Evolutionary conservation across 2,888 invertebrate species (phyloP).

Genomic region (Aromia moschata): DNA sequence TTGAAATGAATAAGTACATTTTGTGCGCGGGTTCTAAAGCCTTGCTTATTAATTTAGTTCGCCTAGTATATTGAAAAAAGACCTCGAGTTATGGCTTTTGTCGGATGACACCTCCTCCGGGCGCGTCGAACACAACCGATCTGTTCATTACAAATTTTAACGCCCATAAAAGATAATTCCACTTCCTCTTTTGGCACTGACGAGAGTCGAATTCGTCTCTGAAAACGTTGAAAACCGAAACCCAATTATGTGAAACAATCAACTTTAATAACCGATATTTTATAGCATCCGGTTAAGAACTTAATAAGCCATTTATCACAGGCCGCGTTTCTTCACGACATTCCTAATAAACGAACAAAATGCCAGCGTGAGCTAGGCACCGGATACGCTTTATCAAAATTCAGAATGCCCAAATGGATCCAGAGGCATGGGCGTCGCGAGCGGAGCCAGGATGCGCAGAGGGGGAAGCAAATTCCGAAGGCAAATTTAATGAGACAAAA

Average conservation of each 20-base stretch:
- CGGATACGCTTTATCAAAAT: slow-evolving; percentile 35
- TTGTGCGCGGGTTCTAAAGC: too few relatives aligned
- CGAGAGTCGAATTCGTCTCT: slow-evolving; percentile 9
- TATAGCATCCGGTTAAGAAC: slow-evolving; percentile 32
- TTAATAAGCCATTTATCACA: slow-evolving; percentile 34
- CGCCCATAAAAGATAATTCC: slow-evolving; percentile 10
- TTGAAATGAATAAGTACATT: too few relatives aligned
- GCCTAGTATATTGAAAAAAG: too few relatives aligned
- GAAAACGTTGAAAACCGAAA: slow-evolving; percentile 27
- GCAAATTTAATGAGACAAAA: too few relatives aligned
- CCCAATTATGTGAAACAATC: slow-evolving; percentile 30
- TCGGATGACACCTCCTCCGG: neutral
- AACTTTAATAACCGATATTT: slow-evolving; percentile 36
- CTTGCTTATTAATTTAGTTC: too few relatives aligned
- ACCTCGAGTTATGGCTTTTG: too few relatives aligned
- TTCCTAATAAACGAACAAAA: slow-evolving; percentile 37
- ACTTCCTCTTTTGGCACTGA: neutral
- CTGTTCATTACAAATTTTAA: slow-evolving; percentile 4
- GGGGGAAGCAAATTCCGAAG: too few relatives aligned
- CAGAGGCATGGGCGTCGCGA: neutral
- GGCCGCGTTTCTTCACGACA: slow-evolving; percentile 28
- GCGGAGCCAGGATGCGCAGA: too few relatives aligned
- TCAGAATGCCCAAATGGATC: slow-evolving; percentile 17
- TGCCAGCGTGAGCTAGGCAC: slow-evolving; percentile 26
- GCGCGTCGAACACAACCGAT: neutral